A percentile compares a stretch with the other conserved stretches of the same genome.
These are phyloP conservation scores for Brachionus angularis DNA, from an alignment of 1,140 invertebrate species.

Conservation along the genomic window DNA sequence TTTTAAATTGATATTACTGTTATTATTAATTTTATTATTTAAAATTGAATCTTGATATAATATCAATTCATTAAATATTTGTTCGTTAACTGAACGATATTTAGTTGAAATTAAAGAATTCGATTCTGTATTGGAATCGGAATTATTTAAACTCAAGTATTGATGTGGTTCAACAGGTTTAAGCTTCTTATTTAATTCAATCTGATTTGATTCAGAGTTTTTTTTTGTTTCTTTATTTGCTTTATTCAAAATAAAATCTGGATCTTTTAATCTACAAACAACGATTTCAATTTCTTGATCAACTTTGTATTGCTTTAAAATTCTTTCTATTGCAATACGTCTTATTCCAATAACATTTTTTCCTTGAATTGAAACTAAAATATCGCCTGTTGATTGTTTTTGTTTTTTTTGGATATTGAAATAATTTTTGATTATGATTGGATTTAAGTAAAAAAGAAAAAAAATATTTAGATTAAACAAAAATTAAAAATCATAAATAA, in stretches of 20 bases:
- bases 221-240: background rate
- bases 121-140: too few species aligned
- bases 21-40: background rate
- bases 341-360: constrained; percentile 42
- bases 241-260: background rate
- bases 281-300: constrained; percentile 43
- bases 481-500: too few species aligned
- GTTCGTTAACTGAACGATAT: constrained; percentile 25
- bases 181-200: too few species aligned
- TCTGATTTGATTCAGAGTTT: background rate
- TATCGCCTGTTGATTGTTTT: constrained; percentile 1
- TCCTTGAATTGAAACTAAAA: constrained; percentile 18
- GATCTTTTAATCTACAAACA: constrained; percentile 34
- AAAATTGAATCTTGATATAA: background rate
- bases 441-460: background rate
- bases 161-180: background rate
- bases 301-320: constrained; percentile 39
- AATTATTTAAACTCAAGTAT: too few species aligned
- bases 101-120: too few species aligned
- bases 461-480: background rate
- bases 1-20: background rate
- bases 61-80: constrained; percentile 32
- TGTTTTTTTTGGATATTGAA: background rate
- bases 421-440: background rate
- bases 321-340: constrained; percentile 15